Evolutionary conservation across 2,888 invertebrate genomes (phyloP), one percentile per base, ranked within the genome.

Genomic region (Agriopis marginaria): DNA sequence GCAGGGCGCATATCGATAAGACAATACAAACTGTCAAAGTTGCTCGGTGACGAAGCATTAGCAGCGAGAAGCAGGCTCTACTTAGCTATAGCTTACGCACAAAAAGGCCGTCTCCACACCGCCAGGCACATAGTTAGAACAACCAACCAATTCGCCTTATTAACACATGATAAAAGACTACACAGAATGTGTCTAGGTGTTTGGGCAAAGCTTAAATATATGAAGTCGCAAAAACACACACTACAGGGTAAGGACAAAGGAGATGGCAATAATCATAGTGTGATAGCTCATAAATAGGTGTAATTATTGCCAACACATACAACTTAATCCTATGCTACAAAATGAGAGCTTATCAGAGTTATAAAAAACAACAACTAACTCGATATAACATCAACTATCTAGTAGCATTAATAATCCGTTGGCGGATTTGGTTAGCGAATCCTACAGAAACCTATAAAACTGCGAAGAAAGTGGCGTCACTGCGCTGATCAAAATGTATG

Each of bases 1-100:
- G 99, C 99, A 44, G 98, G 98, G 0, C 96, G 96, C 84, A 98
- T 99, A 87, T 98, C 99, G 11, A 63, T 96, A 17, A 95, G 97
- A 72, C 99, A 99, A 86, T 95, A 99, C 73, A 95, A 95, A 82
- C 92, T 99, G 40, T 98, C 99, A 0, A 83, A 96, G 72, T 95
- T 96, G 81, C 93, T 98, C 51, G 97, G 97, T 0, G 98, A 99
- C 90, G 97, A 98, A 0, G 95, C 96, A 47, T 90, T 98, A 60
- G 96, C 97, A 50, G 96, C 97, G 0, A 95, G 98, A 67, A 99
- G 99, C 86, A 96, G 96, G 79, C 95, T 99, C 0, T 99, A 98
- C 87, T 96, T 97, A 65, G 97, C 98, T 47, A 95, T 99, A 66
- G 98, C 99, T 78, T 93, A 97, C 39, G 97, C 99, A 69, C 99